phyloP scores from a whole-genome alignment of 2,888 invertebrate species.

The Chrysomela aeneicollis region DNA sequence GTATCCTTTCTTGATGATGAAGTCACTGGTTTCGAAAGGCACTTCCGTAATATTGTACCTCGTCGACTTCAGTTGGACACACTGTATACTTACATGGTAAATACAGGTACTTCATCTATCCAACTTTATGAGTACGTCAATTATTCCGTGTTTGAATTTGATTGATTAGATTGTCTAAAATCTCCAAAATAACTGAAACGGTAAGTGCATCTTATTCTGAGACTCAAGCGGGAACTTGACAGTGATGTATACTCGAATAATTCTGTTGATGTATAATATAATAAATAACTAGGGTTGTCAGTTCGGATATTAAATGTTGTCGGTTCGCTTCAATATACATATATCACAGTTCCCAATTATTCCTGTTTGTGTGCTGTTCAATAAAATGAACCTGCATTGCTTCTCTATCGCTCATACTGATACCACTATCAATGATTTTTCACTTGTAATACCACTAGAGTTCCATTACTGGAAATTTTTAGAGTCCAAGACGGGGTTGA shows the following conservation, averaged over 20 bases:
- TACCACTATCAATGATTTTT: too few species aligned
- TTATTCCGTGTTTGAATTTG: background rate
- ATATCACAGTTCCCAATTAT: too few species aligned
- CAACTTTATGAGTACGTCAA: slow-evolving; percentile 3
- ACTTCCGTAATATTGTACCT: too few species aligned
- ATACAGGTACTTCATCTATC: slow-evolving; percentile 2
- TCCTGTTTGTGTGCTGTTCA: too few species aligned
- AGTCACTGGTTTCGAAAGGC: too few species aligned
- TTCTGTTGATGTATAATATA: slow-evolving; percentile 53
- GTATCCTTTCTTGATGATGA: too few species aligned
- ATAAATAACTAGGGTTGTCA: slow-evolving; percentile 54
- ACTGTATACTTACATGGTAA: too few species aligned
- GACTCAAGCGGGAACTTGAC: slow-evolving; percentile 42
- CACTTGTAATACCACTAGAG: too few species aligned
- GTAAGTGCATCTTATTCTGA: background rate
- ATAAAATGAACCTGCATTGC: background rate
- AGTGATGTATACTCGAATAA: slow-evolving; percentile 53
- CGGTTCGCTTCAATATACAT: background rate
- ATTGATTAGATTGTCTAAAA: background rate
- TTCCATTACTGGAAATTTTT: too few species aligned
- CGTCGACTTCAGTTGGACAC: too few species aligned
- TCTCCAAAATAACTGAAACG: slow-evolving; percentile 1
- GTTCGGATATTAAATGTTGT: slow-evolving; percentile 50
- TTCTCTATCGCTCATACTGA: background rate
- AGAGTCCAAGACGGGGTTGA: too few species aligned